Evolutionary conservation across 2,888 invertebrate genomes (phyloP).

Genomic region (Aspidiotus rigidus): DNA sequence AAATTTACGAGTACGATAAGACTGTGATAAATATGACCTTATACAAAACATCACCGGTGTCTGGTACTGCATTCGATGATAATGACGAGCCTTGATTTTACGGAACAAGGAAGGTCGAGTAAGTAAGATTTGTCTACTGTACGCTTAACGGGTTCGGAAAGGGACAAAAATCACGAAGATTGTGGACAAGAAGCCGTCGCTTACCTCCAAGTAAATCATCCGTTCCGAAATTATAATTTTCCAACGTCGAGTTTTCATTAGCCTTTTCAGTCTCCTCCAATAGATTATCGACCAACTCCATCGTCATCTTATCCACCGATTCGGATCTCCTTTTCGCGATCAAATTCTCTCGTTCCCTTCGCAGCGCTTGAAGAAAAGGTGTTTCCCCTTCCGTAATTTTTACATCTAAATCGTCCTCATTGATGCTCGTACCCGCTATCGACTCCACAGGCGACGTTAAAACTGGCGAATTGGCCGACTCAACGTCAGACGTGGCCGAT

Average conservation of each 20-base stretch:
- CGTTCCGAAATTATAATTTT: too few species aligned
- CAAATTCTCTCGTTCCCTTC: slow-evolving; percentile 22
- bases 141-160: too few species aligned
- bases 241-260: too few species aligned
- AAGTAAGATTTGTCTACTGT: too few species aligned
- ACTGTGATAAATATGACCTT: too few species aligned
- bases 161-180: too few species aligned
- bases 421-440: not conserved
- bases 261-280: slow-evolving; percentile 10
- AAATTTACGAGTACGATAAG: too few species aligned
- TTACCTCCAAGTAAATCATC: slow-evolving; percentile 16
- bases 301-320: slow-evolving; percentile 1
- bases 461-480: not conserved
- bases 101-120: too few species aligned
- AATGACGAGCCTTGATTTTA: too few species aligned
- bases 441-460: not conserved
- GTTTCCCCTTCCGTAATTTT: slow-evolving; percentile 23
- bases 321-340: slow-evolving; percentile 9
- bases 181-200: too few species aligned
- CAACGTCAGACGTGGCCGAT: not conserved
- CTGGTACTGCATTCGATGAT: too few species aligned
- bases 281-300: slow-evolving; percentile 5
- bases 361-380: slow-evolving; percentile 24
- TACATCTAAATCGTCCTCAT: slow-evolving; percentile 5
- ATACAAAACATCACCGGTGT: too few species aligned